Evolutionary conservation across 1,140 invertebrate genomes (phyloP), one percentile per base, ranked within the genome.

Genomic region (Ceratina calcarata): DNA sequence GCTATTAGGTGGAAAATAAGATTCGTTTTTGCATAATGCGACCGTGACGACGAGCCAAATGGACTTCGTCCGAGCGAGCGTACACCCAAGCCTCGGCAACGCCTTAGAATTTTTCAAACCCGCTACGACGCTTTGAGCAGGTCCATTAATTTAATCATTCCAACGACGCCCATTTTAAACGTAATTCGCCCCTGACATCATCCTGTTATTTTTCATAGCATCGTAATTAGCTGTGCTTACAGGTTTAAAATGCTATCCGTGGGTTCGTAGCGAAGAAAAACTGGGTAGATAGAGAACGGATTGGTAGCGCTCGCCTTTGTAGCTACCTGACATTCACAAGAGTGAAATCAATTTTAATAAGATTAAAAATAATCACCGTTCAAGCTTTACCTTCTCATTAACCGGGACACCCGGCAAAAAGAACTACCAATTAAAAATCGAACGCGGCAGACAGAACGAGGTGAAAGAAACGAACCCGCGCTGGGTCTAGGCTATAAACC

Each of bases 1-100:
- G 78, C 82, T 78, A 75, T 85, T 84, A 78, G 79, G 27, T 79
- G 74, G 84, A 78, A 85, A 85, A 85, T 82, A 78, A 85, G 84
- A 85, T 85, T 85, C 84, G 80, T 78, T 82, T 85, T 81, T 78
- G 68, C 73, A 74, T 80, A 57, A 81, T 67, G 69, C 27, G 60
- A 45, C 45, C 65, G 69, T 53, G 82, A 69, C 74, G 60, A 78
- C 73, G 73, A 53, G 49, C 69, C 81, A 75, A 84, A 80, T 76
- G 78, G 60, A 80, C 73, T 80, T 69, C 61, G 51, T 84, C 70
- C 64, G 78, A 8, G 72, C 51, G 60, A 64, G 68, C 60, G 27
- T 32, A 32, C 27, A 32, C 27, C 27, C 2, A 32, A 60, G 73
- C 57, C 15, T 12, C 37, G 45, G 57, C 62, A 68, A 55, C 62